phyloP scores from a whole-genome alignment of 2,797 vertebrate species.

The Enteromius trimaculatus region DNA sequence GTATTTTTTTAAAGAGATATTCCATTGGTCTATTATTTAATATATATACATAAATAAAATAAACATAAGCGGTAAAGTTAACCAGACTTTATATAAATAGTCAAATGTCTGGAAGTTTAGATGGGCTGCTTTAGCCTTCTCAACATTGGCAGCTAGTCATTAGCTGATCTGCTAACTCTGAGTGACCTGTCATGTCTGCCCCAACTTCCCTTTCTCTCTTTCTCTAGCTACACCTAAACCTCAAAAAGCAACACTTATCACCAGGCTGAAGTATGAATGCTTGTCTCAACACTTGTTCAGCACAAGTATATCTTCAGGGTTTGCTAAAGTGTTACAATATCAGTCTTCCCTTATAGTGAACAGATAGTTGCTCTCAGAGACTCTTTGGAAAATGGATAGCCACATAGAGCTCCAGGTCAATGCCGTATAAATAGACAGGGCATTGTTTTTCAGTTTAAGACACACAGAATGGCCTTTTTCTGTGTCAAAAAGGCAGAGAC shows the following conservation, averaged over 20 bases:
- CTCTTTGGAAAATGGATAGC: slow-evolving; percentile 4
- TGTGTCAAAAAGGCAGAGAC: neutral
- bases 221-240: neutral
- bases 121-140: neutral
- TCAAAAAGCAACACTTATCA: slow-evolving; percentile 20
- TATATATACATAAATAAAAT: no score
- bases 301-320: slow-evolving; percentile 4
- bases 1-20: no score
- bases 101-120: neutral
- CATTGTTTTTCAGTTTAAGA: neutral
- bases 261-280: neutral
- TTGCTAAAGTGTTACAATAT: neutral
- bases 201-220: neutral
- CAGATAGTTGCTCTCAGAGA: slow-evolving; percentile 4
- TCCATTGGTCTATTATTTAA: no score
- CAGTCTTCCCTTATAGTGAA: neutral
- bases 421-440: neutral
- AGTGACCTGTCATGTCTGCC: neutral
- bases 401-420: neutral
- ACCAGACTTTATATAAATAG: neutral
- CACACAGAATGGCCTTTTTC: neutral
- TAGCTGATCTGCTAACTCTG: neutral
- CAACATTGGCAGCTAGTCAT: neutral
- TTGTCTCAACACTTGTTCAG: slow-evolving; percentile 15
- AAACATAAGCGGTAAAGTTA: no score